A percentile compares a stretch with the other conserved stretches of the same genome.
Evolutionary conservation across 2,797 vertebrate species (phyloP).

Genomic region (Gymnodraco acuticeps): DNA sequence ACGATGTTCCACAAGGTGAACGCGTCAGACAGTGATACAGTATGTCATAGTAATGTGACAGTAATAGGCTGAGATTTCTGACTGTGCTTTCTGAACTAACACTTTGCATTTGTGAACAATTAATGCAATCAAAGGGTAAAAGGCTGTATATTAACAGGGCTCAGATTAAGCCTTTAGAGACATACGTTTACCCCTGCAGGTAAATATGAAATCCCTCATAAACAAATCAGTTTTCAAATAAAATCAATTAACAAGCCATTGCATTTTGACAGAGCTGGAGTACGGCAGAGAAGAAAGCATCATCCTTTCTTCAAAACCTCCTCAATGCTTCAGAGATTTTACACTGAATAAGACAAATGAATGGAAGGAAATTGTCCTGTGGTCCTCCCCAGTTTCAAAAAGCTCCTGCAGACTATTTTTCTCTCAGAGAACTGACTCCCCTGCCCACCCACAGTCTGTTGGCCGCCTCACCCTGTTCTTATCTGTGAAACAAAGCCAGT

Average conservation of each 20-base stretch:
- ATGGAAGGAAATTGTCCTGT: slow-evolving; percentile 2
- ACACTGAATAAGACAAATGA: background rate
- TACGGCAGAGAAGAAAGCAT: no score
- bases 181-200: background rate
- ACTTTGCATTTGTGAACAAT: background rate
- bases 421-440: slow-evolving; percentile 30
- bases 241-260: background rate
- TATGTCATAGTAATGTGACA: background rate
- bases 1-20: no score
- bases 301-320: background rate
- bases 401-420: slow-evolving; percentile 33
- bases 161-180: no score
- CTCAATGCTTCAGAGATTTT: background rate
- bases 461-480: slow-evolving; percentile 36
- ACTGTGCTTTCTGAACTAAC: background rate
- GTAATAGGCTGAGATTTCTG: background rate
- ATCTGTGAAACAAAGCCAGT: slow-evolving; percentile 30
- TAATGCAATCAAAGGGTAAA: background rate
- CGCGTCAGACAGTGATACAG: background rate
- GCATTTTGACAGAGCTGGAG: background rate
- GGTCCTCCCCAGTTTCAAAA: slow-evolving; percentile 20
- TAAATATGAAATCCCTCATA: background rate
- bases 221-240: background rate
- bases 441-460: slow-evolving; percentile 50
- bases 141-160: background rate